These are phyloP conservation scores for Phrynocephalus versicolor DNA, from an alignment of 2,113 vertebrate genomes.

Conservation along the genomic window DNA sequence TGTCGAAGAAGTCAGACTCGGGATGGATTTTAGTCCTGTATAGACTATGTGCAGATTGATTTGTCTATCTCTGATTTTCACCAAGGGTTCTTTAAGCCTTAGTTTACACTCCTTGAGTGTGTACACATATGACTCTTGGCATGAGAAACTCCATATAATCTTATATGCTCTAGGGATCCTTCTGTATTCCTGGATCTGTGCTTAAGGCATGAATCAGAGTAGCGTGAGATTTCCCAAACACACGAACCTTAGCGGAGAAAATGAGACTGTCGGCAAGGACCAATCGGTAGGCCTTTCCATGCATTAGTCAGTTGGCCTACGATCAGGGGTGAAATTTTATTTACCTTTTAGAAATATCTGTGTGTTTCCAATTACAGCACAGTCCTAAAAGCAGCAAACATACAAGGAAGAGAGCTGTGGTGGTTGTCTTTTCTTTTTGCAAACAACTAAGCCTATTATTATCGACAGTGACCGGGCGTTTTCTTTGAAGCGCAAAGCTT, in stretches of 20 bases:
- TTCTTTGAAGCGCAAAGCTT: neutral
- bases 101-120: too few relatives aligned
- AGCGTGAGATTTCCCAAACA: neutral
- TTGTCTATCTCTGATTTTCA: too few relatives aligned
- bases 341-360: neutral
- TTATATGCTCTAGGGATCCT: neutral
- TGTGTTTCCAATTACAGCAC: neutral
- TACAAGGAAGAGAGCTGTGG: neutral
- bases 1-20: too few relatives aligned
- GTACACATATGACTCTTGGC: neutral
- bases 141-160: neutral
- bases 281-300: neutral
- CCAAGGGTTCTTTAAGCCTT: too few relatives aligned
- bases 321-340: neutral
- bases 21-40: too few relatives aligned
- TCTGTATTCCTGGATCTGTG: neutral
- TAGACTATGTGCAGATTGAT: too few relatives aligned
- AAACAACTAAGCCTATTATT: slow-evolving; percentile 14
- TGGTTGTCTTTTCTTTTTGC: neutral
- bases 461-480: neutral
- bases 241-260: neutral
- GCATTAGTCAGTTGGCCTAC: neutral
- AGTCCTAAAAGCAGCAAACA: neutral
- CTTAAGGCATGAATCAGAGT: neutral
- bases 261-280: neutral